Evolutionary conservation across 2,113 vertebrate species (phyloP).

Genomic region (Thalassoma bifasciatum): DNA sequence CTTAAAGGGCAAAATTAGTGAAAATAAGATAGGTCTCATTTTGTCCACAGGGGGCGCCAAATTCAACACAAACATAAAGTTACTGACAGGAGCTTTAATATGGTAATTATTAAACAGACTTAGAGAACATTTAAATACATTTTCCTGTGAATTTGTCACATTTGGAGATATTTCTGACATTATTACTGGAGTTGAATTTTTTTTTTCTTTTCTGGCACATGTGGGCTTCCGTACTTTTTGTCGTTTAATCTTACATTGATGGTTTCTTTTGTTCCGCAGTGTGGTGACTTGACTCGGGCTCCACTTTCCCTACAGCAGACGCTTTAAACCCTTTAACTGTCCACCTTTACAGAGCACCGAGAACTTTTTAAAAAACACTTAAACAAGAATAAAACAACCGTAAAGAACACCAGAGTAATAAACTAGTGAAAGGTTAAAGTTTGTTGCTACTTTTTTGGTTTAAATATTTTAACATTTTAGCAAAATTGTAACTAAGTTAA

Average conservation of each 20-base stretch:
- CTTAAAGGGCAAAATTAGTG: too few relatives aligned
- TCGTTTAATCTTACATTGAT: background rate
- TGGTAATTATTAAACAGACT: too few relatives aligned
- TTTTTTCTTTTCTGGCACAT: background rate
- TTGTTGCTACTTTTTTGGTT: slow-evolving; percentile 78
- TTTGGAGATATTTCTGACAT: too few relatives aligned
- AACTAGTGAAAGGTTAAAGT: slow-evolving; percentile 60
- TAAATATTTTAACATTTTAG: slow-evolving; percentile 74
- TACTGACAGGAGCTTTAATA: too few relatives aligned
- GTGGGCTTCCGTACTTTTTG: background rate
- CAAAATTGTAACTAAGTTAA: slow-evolving; percentile 73
- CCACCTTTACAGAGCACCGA: slow-evolving; percentile 34
- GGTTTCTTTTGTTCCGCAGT: slow-evolving; percentile 26
- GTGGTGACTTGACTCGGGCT: slow-evolving; percentile 20
- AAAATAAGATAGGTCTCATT: too few relatives aligned
- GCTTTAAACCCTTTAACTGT: slow-evolving; percentile 18
- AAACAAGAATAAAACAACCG: slow-evolving; percentile 10
- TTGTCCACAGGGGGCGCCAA: too few relatives aligned
- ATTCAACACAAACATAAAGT: too few relatives aligned
- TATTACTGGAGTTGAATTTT: too few relatives aligned
- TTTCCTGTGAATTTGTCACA: too few relatives aligned
- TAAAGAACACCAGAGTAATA: slow-evolving; percentile 49
- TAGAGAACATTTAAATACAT: too few relatives aligned
- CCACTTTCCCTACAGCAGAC: slow-evolving; percentile 30
- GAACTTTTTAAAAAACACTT: slow-evolving; percentile 25